Evolutionary conservation across 2,888 invertebrate species (phyloP).

Genomic region (Geophilus truncorum): DNA sequence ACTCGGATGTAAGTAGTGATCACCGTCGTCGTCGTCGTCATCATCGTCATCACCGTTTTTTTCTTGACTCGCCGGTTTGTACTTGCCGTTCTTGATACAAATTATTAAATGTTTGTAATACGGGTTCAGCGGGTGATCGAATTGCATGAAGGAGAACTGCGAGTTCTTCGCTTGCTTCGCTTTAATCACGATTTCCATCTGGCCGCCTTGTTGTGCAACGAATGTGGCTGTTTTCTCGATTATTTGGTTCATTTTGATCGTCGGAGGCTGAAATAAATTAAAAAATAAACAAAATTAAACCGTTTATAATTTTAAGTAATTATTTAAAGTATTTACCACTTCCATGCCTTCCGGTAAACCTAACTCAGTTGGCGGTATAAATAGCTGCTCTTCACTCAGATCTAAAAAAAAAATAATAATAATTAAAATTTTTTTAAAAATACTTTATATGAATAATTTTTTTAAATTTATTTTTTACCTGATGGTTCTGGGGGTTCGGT

Average conservation of each 20-base stretch:
- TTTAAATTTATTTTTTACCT: constrained; percentile 41
- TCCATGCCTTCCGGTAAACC: constrained; percentile 68
- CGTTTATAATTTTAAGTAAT: constrained; percentile 39
- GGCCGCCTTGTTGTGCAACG: constrained; percentile 72
- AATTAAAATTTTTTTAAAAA: background rate
- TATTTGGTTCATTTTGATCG: constrained; percentile 81
- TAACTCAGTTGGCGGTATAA: constrained; percentile 65
- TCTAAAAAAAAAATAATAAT: constrained; percentile 52
- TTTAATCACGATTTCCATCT: constrained; percentile 98
- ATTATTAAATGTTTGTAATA: constrained; percentile 71
- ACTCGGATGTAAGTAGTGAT: constrained; percentile 74
- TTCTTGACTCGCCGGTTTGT: constrained; percentile 42
- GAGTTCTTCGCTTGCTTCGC: constrained; percentile 91
- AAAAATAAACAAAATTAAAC: background rate
- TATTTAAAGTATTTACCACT: constrained; percentile 46
- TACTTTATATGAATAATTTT: background rate
- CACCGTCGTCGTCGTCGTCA: constrained; percentile 35
- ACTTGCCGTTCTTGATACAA: constrained; percentile 49
- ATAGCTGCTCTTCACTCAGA: constrained; percentile 57
- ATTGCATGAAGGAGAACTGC: constrained; percentile 88
- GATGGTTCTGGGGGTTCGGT: constrained; percentile 50
- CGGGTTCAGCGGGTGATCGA: constrained; percentile 73
- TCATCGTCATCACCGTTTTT: constrained; percentile 34
- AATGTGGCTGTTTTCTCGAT: constrained; percentile 77
- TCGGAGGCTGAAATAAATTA: constrained; percentile 63